phyloP scores from a whole-genome alignment of 2,113 vertebrate genomes.

The Salminus brasiliensis region DNA sequence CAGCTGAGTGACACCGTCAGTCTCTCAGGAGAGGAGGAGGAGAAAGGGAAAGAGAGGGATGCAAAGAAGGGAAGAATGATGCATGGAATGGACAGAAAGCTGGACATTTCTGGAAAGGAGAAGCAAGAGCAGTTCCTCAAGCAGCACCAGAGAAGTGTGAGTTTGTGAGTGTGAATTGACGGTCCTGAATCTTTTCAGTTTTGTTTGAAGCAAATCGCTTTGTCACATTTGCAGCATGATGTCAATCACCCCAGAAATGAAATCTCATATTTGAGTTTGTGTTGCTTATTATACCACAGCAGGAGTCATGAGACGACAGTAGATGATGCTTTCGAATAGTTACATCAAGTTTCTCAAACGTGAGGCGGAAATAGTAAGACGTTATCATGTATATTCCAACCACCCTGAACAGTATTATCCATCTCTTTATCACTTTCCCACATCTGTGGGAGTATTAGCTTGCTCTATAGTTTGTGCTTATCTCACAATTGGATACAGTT shows the following conservation, averaged over 20 bases:
- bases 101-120: conserved; percentile 46
- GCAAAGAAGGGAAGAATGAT: background rate
- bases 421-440: background rate
- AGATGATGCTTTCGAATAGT: background rate
- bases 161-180: conserved; percentile 67
- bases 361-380: too few species aligned
- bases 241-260: background rate
- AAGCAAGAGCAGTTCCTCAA: conserved; percentile 70
- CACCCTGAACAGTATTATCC: background rate
- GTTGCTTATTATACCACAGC: background rate
- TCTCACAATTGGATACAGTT: background rate
- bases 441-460: background rate
- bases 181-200: background rate
- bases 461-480: too few species aligned
- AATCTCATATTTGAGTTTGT: background rate
- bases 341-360: background rate
- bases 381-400: too few species aligned
- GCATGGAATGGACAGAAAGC: conserved; percentile 52
- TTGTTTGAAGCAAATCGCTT: background rate
- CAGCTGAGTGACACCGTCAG: conserved; percentile 75
- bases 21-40: conserved; percentile 56
- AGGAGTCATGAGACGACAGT: background rate
- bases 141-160: conserved; percentile 88
- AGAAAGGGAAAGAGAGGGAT: conserved; percentile 11
- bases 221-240: background rate